Conservation (phyloP, 2,797 vertebrate genomes). For the Muscicapa comitata region DNA sequence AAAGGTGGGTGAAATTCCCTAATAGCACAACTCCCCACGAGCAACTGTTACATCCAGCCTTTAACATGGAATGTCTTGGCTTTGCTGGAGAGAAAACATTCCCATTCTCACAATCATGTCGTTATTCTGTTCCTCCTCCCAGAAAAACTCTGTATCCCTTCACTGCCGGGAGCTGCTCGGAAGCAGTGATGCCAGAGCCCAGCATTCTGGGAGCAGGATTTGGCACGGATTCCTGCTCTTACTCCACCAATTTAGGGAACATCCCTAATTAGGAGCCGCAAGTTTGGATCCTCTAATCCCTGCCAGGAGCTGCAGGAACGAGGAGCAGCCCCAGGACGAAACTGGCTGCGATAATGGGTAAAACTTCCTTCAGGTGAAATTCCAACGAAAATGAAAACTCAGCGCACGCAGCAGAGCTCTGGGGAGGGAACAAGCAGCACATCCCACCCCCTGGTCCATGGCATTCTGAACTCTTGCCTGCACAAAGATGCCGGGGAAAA, state of each 20-base stretch:
- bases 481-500: not conserved
- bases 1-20: not conserved
- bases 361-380: not conserved
- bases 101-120: rapidly evolving
- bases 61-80: not conserved
- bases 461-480: not conserved
- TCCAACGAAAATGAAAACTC: not conserved
- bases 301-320: not conserved
- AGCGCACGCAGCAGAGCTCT: rapidly evolving
- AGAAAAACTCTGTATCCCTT: not conserved
- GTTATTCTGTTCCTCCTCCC: not conserved
- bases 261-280: not conserved
- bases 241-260: not conserved
- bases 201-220: not conserved
- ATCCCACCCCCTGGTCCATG: not conserved
- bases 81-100: not conserved
- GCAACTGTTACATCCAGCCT: rapidly evolving
- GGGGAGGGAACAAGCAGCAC: not conserved
- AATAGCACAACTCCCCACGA: not conserved
- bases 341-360: rapidly evolving
- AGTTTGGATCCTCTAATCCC: not conserved
- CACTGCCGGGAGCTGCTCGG: rapidly evolving
- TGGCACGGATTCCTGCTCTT: not conserved
- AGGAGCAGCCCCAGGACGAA: not conserved
- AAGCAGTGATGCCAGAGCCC: not conserved